Base-by-base conservation (phyloP, 2,797 vertebrate species). In the Fistularia commersonii region DNA sequence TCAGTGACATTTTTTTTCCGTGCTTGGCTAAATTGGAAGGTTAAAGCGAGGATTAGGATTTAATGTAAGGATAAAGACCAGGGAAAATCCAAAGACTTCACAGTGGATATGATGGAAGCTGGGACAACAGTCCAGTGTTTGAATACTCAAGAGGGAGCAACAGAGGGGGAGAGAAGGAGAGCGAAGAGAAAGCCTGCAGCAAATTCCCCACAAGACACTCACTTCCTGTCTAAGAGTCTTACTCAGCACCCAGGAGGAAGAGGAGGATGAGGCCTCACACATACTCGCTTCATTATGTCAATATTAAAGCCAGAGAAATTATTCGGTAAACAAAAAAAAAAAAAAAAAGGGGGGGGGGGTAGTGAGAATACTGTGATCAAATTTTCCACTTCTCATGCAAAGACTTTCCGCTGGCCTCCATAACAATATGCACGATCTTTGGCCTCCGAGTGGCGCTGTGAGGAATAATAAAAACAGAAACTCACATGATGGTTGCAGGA, bases 201-300 rank as follows among this genome's bases (percentile, higher is more conserved):
- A 80, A 85, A 89, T 88, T 89, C 85, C 83, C 82, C 76, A 70
- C 52, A 82, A 77, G 75, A 83, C 79, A 65, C 61, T 83, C 83
- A 87, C 87, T 90, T 90, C 89, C 89, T 88, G 87, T 84, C 82
- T 80, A 61, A 31, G 54, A 74, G 69, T 66, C 84, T 85, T 84
- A 87, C 82, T 87, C 85, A 79, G 82, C 87, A 85, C 64, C 56
- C 64, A 56, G 66, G 72, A 79, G 76, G 66, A 84, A 73, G 74
- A 84, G 59, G 69, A 69, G 68, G 79, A 72, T 57, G 61, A 65
- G 40, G 55, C 72, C 71, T 58, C 63, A 73, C 74, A 74, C 66
- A 66, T 14, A 69, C 57, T 6, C 45, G 1, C 3, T 41, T 73
- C 48, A 63, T 69, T 70, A 65, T 64, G 37, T 48, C 53, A 33